A percentile compares a stretch with the other conserved stretches of the same genome.
Evolutionary conservation across 2,113 vertebrate genomes (phyloP).

Genomic region (Blennius ocellaris): DNA sequence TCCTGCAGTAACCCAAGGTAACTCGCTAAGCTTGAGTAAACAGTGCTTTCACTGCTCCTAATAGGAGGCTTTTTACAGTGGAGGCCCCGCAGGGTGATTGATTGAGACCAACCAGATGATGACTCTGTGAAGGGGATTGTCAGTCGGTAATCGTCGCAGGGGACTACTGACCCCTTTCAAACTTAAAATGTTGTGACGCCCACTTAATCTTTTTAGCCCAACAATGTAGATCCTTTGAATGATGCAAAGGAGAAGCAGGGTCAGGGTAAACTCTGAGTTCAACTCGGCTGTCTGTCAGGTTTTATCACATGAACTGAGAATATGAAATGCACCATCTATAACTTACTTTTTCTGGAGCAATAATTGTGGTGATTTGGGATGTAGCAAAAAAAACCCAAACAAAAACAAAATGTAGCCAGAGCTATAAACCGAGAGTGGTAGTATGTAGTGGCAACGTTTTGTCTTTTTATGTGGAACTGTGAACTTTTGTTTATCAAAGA

Average conservation of each 20-base stretch:
- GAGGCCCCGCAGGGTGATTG: conserved; percentile 55
- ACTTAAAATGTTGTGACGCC: conserved; percentile 52
- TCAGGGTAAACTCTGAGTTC: background rate
- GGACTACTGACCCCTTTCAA: conserved; percentile 53
- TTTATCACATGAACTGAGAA: conserved; percentile 1
- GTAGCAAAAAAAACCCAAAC: too few relatives aligned
- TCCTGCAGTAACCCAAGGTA: conserved; percentile 58
- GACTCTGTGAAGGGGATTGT: conserved; percentile 62
- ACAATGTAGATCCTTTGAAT: conserved; percentile 66
- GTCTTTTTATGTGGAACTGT: too few relatives aligned
- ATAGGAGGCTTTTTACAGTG: conserved; percentile 68
- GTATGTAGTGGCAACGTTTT: background rate
- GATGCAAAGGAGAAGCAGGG: conserved; percentile 32
- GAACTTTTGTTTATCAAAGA: too few relatives aligned
- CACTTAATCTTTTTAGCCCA: conserved; percentile 64
- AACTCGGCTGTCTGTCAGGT: background rate
- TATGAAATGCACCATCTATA: background rate
- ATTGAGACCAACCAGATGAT: conserved; percentile 60
- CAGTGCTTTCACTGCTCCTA: conserved; percentile 64
- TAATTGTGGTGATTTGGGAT: too few relatives aligned
- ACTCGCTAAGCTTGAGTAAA: conserved; percentile 66
- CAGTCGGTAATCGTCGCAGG: conserved; percentile 51
- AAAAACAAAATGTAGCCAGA: too few relatives aligned
- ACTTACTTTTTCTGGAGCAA: background rate
- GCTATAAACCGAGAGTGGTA: background rate